These are phyloP conservation scores for Camponotus floridanus DNA, from an alignment of 1,140 invertebrate genomes.

Conservation along the genomic window DNA sequence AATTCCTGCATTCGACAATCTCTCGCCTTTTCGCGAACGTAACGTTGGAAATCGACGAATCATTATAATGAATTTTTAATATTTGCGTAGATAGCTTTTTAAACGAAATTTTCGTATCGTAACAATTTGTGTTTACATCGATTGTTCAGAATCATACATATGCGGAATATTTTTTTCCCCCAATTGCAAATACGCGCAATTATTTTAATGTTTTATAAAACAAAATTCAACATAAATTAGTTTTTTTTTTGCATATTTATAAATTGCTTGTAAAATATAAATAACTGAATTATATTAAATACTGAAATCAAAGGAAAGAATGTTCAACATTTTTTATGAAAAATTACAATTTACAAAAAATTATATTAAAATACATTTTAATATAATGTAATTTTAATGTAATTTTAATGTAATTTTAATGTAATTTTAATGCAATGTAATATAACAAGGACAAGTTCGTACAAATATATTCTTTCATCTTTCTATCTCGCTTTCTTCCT, in stretches of 20 bases:
- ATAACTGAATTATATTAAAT: neutral
- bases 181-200: neutral
- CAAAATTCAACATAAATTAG: neutral
- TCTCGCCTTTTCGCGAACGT: neutral
- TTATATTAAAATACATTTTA: no score
- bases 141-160: neutral
- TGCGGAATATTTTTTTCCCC: neutral
- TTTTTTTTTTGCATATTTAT: neutral
- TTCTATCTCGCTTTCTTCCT: no score
- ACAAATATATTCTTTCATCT: neutral
- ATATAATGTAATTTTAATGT: no score
- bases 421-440: no score
- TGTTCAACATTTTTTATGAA: neutral
- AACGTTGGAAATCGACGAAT: neutral
- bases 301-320: neutral
- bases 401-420: no score
- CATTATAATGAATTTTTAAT: neutral
- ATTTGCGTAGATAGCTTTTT: neutral
- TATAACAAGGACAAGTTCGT: neutral
- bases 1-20: constrained; percentile 27
- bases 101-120: neutral
- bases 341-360: no score
- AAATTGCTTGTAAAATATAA: constrained; percentile 4
- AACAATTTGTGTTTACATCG: neutral
- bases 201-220: neutral